phyloP scores from a whole-genome alignment of 2,113 vertebrate genomes.

The Pogonocichla stellata region DNA sequence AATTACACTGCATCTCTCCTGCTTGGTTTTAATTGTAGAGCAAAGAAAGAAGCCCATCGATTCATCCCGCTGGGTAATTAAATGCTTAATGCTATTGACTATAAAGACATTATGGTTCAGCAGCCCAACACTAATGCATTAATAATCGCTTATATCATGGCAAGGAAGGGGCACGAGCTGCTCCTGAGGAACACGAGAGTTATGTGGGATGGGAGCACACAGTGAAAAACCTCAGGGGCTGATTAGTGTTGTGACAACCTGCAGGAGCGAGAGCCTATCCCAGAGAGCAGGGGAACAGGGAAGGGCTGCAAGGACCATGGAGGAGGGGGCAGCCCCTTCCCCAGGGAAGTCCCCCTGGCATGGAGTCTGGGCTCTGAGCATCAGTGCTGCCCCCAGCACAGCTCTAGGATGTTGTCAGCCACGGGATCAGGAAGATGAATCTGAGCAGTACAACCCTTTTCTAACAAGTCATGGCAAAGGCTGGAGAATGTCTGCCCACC shows the following conservation, averaged over 20 bases:
- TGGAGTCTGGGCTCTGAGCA: not conserved
- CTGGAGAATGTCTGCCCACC: not conserved
- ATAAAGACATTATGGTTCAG: slow-evolving; percentile 22
- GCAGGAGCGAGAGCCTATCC: not conserved
- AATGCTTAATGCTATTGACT: slow-evolving; percentile 38
- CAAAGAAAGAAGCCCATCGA: slow-evolving; percentile 19
- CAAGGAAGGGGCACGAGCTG: not conserved
- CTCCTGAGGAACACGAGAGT: rapidly evolving
- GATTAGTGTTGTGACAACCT: not conserved
- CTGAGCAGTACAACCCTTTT: not conserved
- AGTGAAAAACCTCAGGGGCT: not conserved
- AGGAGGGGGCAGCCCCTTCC: not conserved
- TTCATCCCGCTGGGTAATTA: slow-evolving; percentile 40
- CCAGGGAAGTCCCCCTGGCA: not conserved
- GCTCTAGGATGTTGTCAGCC: not conserved
- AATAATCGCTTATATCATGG: not conserved
- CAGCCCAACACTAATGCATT: slow-evolving; percentile 20
- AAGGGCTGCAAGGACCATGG: not conserved
- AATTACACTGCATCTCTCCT: not conserved
- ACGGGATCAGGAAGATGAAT: not conserved
- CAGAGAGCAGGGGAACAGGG: not conserved
- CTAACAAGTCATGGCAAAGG: not conserved
- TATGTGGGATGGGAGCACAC: rapidly evolving
- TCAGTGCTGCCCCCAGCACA: not conserved
- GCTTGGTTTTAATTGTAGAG: slow-evolving; percentile 1